A percentile compares a stretch with the other conserved stretches of the same genome.
Evolutionary conservation across 30 jellyfish, hydroid and myxozoan genomes (phyloP).

Genomic region (Aurelia sp.): DNA sequence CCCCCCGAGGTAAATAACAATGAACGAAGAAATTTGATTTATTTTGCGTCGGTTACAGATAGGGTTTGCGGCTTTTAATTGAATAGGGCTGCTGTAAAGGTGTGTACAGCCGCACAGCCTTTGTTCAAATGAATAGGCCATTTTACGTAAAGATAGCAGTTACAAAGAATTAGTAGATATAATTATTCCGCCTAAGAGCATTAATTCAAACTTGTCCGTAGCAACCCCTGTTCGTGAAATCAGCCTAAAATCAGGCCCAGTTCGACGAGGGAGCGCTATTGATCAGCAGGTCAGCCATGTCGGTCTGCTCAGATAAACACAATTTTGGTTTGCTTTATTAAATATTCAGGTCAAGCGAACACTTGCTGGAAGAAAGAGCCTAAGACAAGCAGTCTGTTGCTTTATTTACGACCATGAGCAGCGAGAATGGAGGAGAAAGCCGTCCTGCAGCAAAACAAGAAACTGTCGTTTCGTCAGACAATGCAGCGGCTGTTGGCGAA

Average conservation of each 20-base stretch:
- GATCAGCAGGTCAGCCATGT: slow-evolving; percentile 37
- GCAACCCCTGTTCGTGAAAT: slow-evolving; percentile 17
- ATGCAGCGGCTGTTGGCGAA: background rate
- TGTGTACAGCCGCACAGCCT: background rate
- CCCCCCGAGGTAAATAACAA: too few species aligned
- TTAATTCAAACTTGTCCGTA: background rate
- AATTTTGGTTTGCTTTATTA: background rate
- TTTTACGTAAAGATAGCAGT: slow-evolving; percentile 12
- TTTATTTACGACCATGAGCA: slow-evolving; percentile 18
- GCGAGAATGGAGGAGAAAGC: slow-evolving; percentile 31
- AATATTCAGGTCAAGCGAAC: slow-evolving; percentile 4
- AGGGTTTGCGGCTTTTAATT: background rate
- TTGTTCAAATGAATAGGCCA: slow-evolving; percentile 4
- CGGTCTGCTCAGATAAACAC: background rate
- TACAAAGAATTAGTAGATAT: slow-evolving; percentile 17
- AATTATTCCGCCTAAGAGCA: slow-evolving; percentile 22
- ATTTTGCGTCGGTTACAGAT: too few species aligned
- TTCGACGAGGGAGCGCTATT: background rate
- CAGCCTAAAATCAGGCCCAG: slow-evolving; percentile 3
- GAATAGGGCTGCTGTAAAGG: background rate
- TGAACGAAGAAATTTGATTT: too few species aligned
- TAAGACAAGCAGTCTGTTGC: background rate
- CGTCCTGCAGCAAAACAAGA: slow-evolving; percentile 22
- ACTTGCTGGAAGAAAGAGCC: background rate
- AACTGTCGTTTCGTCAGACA: background rate